phyloP scores from a whole-genome alignment of 2,888 invertebrate species.

The Andricus quercusramuli region DNA sequence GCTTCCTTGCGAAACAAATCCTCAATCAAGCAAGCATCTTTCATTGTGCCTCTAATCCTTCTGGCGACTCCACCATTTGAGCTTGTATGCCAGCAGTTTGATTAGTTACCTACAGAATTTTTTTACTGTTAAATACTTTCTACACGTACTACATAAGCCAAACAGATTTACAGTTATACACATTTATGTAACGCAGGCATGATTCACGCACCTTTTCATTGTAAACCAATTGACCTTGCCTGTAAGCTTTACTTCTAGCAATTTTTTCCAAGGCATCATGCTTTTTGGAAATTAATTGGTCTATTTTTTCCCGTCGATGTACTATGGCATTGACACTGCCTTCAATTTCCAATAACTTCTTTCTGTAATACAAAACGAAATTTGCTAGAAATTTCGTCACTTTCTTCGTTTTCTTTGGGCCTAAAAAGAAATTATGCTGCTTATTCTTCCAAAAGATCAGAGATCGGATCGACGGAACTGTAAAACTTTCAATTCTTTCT shows the following conservation, averaged over 20 bases:
- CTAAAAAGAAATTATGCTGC: constrained; percentile 60
- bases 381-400: constrained; percentile 62
- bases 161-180: no score
- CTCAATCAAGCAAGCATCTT: constrained; percentile 54
- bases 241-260: constrained; percentile 50
- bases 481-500: no score
- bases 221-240: constrained; percentile 49
- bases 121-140: not conserved
- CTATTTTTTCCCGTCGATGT: not conserved
- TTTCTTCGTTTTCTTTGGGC: constrained; percentile 66
- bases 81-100: constrained; percentile 56
- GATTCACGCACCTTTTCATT: constrained; percentile 54
- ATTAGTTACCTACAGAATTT: constrained; percentile 53
- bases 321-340: constrained; percentile 52
- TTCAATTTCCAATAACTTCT: constrained; percentile 54
- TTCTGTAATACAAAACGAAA: constrained; percentile 62
- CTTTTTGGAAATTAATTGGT: constrained; percentile 14
- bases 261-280: constrained; percentile 49
- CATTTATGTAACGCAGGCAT: no score
- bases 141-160: no score
- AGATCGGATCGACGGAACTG: no score
- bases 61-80: constrained; percentile 64
- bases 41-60: constrained; percentile 55
- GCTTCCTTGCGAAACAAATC: constrained; percentile 54
- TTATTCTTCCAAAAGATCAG: no score